Conservation (phyloP, 2,888 invertebrate genomes). For the Steinernema carpocapsae region DNA sequence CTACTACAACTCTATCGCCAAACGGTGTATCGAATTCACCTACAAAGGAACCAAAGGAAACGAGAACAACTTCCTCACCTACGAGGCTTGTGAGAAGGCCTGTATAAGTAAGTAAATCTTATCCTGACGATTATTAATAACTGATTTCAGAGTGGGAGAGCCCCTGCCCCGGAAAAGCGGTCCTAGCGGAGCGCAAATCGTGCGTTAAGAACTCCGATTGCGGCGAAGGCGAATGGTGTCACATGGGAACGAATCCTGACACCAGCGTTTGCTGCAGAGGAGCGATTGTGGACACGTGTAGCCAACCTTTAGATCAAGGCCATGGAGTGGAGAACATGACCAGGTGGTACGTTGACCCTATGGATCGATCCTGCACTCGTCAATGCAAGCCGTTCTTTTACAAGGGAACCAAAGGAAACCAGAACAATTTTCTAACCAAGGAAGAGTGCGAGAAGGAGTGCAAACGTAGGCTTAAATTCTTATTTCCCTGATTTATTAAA, state of each 20-base stretch:
- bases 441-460: slow-evolving; percentile 62
- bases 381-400: slow-evolving; percentile 66
- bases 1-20: slow-evolving; percentile 65
- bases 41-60: slow-evolving; percentile 66
- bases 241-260: slow-evolving; percentile 58
- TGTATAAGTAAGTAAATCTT: slow-evolving; percentile 56
- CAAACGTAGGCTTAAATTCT: slow-evolving; percentile 44
- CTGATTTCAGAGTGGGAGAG: slow-evolving; percentile 57
- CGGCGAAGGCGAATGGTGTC: slow-evolving; percentile 64
- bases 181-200: slow-evolving; percentile 44
- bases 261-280: slow-evolving; percentile 65
- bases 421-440: slow-evolving; percentile 67
- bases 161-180: slow-evolving; percentile 60
- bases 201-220: slow-evolving; percentile 51
- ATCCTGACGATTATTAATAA: not conserved
- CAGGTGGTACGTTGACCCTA: slow-evolving; percentile 64
- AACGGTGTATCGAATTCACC: slow-evolving; percentile 63
- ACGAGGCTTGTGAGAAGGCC: slow-evolving; percentile 56
- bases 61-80: slow-evolving; percentile 66
- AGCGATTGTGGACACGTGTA: slow-evolving; percentile 60
- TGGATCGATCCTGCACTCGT: slow-evolving; percentile 60
- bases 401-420: slow-evolving; percentile 63
- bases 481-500: not conserved
- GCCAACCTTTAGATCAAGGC: slow-evolving; percentile 58
- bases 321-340: slow-evolving; percentile 63